Base-by-base conservation (phyloP, 2,888 invertebrate genomes). In the Caenorhabditis panamensis region DNA sequence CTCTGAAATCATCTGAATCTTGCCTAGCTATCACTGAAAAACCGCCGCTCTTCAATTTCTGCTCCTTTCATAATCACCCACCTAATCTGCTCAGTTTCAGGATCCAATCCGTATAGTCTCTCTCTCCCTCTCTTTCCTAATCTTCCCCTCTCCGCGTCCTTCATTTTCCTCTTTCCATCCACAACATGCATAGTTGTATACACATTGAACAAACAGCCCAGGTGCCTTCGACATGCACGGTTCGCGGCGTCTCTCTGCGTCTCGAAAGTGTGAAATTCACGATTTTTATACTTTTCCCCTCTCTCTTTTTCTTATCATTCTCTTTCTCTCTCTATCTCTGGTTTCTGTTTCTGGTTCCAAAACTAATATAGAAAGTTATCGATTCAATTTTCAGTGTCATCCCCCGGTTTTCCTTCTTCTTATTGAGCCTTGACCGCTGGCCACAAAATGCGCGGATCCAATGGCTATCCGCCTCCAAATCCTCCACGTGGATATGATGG, bases 111-210 rank as follows among this genome's bases (percentile, higher is more conserved):
- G 56, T 56, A 44, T 56, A 67, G 44, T 56, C n/a, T 20, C 22
- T 36, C 26, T 64, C 51, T 51, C n/a, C 36, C 20, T 66, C 54
- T 44, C 22, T 26, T 20, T 61, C 44, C 16, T 24, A n/a, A n/a
- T n/a, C n/a, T n/a, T n/a, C n/a, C n/a, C 13, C 37, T 58, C 20
- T 37, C 36, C 18, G 24, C 49, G 16, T 47, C 51, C 47, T 69
- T 61, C 49, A 36, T 68, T 49, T 68, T 54, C 36, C 49, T 49
- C 58, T 51, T 56, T 44, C 54, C 49, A 47, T 59, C 37, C 31
- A 36, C 36, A 69, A 69, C 69, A 69, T 69, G 69, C 68, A n/a
- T n/a, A n/a, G n/a, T n/a, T n/a, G 49, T 68, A 56, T 61, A 72
- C 62, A 72, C 44, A 72, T 64, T 73, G 73, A 73, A 66, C 64